Evolutionary conservation across 2,888 invertebrate genomes (phyloP).

Genomic region (Leptopilina myrica): DNA sequence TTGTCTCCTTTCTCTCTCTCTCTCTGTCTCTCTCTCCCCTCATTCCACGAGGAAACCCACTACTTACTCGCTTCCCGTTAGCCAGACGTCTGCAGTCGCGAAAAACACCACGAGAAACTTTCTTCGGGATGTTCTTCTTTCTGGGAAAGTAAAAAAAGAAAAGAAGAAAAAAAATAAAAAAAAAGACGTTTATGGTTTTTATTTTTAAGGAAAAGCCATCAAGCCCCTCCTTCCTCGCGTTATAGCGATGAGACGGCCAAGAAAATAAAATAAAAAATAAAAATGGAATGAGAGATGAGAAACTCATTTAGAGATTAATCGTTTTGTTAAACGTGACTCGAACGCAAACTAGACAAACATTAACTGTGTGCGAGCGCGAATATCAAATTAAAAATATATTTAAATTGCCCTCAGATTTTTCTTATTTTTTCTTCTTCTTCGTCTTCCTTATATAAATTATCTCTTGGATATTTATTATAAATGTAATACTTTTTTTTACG

Average conservation of each 20-base stretch:
- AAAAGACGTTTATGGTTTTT: slow-evolving; percentile 25
- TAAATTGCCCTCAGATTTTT: background rate
- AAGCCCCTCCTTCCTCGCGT: background rate
- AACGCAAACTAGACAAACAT: slow-evolving; percentile 2
- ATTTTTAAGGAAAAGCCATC: slow-evolving; percentile 34
- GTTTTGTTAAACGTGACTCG: slow-evolving; percentile 23
- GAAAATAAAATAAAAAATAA: slow-evolving; percentile 3
- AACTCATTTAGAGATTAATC: slow-evolving; percentile 34
- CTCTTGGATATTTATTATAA: too few relatives aligned
- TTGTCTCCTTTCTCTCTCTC: slow-evolving; percentile 46
- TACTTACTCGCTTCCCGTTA: slow-evolving; percentile 34
- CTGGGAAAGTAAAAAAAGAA: background rate
- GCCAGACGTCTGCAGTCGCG: slow-evolving; percentile 46
- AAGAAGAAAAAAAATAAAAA: too few relatives aligned
- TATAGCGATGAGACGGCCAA: slow-evolving; percentile 20
- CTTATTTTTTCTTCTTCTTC: background rate
- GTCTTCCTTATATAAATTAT: too few relatives aligned
- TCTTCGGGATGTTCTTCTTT: background rate
- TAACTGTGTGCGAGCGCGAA: background rate
- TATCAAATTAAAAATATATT: slow-evolving; percentile 12
- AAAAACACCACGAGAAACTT: slow-evolving; percentile 43
- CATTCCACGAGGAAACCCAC: slow-evolving; percentile 3
- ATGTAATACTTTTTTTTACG: background rate
- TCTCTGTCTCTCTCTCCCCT: slow-evolving; percentile 47
- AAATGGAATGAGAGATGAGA: slow-evolving; percentile 7